These are phyloP conservation scores for Panonychus citri DNA, from an alignment of 1,140 invertebrate species.

Conservation along the genomic window DNA sequence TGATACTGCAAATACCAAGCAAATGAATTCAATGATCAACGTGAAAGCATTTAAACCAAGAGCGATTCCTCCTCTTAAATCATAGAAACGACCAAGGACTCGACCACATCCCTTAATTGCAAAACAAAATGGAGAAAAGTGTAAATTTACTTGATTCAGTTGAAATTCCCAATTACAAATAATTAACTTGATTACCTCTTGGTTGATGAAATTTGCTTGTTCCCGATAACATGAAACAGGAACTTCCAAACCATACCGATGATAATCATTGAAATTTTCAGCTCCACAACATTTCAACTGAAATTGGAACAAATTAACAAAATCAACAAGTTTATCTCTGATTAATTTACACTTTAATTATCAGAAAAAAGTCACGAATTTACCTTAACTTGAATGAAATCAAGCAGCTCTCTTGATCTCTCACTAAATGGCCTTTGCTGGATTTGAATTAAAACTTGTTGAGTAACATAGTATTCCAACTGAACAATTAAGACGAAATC, in stretches of 20 bases:
- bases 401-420: slow-evolving; percentile 4
- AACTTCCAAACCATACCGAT: slow-evolving; percentile 8
- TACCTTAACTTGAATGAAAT: slow-evolving; percentile 13
- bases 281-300: slow-evolving; percentile 11
- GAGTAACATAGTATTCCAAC: slow-evolving; percentile 9
- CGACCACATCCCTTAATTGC: slow-evolving; percentile 9
- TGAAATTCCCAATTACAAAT: no score
- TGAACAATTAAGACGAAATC: neutral
- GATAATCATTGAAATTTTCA: slow-evolving; percentile 11
- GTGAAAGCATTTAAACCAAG: slow-evolving; percentile 3
- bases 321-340: neutral
- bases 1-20: neutral
- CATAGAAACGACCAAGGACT: slow-evolving; percentile 6
- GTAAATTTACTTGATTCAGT: no score
- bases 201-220: slow-evolving; percentile 9
- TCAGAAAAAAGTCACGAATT: neutral
- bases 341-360: neutral
- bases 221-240: slow-evolving; percentile 9
- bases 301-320: neutral
- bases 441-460: slow-evolving; percentile 8
- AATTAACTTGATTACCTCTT: neutral
- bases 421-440: slow-evolving; percentile 8
- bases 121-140: neutral
- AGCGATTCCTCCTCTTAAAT: slow-evolving; percentile 7
- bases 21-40: neutral